Evolutionary conservation across 2,797 vertebrate genomes (phyloP).

Genomic region (Acanthornis magna): DNA sequence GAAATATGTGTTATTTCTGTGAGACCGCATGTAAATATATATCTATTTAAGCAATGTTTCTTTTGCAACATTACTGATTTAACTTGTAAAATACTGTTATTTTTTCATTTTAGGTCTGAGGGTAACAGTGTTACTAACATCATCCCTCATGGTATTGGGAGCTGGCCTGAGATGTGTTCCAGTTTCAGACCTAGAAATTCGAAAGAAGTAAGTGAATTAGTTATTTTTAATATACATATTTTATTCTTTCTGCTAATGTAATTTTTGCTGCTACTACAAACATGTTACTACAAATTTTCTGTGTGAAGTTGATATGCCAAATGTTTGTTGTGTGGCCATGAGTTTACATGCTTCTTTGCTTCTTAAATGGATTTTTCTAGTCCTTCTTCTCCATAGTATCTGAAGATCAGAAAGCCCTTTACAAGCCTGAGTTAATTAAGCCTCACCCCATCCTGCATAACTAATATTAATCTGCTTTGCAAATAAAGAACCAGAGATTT

Average conservation of each 20-base stretch:
- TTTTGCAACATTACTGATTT: background rate
- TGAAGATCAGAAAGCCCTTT: conserved; percentile 14
- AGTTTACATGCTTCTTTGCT: background rate
- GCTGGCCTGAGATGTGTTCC: conserved; percentile 87
- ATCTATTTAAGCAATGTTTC: background rate
- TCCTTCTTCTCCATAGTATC: background rate
- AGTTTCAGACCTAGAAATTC: conserved; percentile 79
- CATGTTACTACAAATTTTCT: background rate
- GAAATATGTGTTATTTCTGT: background rate
- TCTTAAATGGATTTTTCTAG: background rate
- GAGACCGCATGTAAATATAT: background rate
- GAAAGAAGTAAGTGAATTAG: conserved; percentile 84
- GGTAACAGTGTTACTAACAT: conserved; percentile 87
- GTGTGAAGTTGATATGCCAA: background rate
- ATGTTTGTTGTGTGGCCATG: background rate
- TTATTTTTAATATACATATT: background rate
- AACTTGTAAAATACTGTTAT: background rate
- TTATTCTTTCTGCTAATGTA: background rate
- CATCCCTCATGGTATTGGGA: conserved; percentile 90
- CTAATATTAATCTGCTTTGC: conserved; percentile 21
- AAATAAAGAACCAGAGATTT: background rate
- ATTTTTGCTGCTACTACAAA: background rate
- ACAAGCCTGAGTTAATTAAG: background rate
- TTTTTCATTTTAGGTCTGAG: conserved; percentile 83
- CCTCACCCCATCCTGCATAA: background rate